phyloP scores from a whole-genome alignment of 2,797 vertebrate species.

The Tinamus major region DNA sequence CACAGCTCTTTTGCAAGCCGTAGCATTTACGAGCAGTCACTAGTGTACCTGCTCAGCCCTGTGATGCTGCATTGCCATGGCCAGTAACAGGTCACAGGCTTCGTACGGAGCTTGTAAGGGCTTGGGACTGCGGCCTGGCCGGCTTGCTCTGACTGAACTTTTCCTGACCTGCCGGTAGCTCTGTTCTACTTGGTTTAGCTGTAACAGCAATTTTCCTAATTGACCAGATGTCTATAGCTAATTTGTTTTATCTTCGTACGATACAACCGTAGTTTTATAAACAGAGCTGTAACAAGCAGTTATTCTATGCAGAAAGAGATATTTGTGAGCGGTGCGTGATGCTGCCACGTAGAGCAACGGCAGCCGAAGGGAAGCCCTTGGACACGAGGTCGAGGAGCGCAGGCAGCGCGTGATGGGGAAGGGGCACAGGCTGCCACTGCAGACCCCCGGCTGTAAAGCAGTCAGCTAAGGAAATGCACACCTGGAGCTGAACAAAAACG shows the following conservation, averaged over 20 bases:
- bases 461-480: not conserved
- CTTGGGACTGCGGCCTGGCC: not conserved
- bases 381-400: fast-evolving
- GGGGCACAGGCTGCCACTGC: not conserved
- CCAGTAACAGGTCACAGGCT: not conserved
- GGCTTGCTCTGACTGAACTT: not conserved
- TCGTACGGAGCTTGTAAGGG: not conserved
- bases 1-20: not conserved
- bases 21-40: not conserved
- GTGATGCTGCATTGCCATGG: not conserved
- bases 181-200: not conserved
- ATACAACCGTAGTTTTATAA: not conserved
- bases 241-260: no score
- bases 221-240: no score
- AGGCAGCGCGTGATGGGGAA: fast-evolving
- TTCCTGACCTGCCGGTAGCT: not conserved
- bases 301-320: not conserved
- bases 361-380: not conserved
- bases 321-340: not conserved
- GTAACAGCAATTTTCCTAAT: not conserved
- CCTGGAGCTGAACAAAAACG: not conserved
- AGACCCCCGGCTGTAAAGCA: not conserved
- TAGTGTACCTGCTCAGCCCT: not conserved
- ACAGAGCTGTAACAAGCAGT: not conserved
- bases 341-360: not conserved